These are phyloP conservation scores for Alcedo quadribrachys DNA, from an alignment of 2,797 vertebrate genomes.

Conservation along the genomic window DNA sequence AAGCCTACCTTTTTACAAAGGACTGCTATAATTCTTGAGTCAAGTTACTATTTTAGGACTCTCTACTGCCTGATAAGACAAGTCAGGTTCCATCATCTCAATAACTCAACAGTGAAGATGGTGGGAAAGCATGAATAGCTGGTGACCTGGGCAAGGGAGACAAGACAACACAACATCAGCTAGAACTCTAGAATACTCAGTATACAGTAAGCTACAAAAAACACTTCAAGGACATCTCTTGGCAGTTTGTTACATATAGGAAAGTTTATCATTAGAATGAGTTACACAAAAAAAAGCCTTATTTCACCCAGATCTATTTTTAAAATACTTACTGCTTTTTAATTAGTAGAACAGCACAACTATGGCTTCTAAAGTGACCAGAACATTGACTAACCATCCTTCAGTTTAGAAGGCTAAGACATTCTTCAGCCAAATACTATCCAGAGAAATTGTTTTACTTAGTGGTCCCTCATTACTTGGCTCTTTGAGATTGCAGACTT, in stretches of 20 bases:
- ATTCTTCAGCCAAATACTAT: not conserved
- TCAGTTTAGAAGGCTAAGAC: not conserved
- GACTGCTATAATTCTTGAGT: not conserved
- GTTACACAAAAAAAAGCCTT: not conserved
- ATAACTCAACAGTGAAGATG: not conserved
- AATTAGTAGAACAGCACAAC: not conserved
- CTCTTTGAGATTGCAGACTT: not conserved
- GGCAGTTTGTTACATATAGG: not conserved
- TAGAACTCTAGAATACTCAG: not conserved
- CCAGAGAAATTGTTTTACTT: not conserved
- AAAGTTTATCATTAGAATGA: not conserved
- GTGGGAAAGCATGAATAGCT: not conserved
- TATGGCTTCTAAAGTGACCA: not conserved
- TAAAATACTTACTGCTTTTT: constrained; percentile 39
- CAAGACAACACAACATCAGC: not conserved
- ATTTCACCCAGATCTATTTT: not conserved
- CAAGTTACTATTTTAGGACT: not conserved
- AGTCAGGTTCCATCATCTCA: not conserved
- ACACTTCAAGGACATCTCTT: not conserved
- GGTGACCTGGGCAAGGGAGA: not conserved
- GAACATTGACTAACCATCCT: not conserved
- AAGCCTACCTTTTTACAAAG: not conserved
- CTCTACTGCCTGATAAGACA: not conserved
- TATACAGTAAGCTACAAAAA: not conserved
- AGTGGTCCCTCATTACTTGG: not conserved